Base-by-base conservation (phyloP, 2,888 invertebrate genomes). In the Eupithecia tripunctaria region DNA sequence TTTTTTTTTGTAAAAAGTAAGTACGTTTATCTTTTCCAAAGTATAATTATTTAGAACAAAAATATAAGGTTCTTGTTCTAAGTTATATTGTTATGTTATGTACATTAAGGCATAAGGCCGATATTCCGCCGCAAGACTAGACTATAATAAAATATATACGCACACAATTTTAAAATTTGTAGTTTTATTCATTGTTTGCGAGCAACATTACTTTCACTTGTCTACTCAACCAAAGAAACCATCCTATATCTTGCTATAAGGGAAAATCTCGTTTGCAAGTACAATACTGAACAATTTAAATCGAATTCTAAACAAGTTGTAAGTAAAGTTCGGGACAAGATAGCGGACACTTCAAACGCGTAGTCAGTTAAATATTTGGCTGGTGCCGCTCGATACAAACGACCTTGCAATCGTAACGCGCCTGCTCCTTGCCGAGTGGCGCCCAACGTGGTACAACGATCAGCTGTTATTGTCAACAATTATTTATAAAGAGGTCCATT, bases 301-400 rank as follows among this genome's bases (percentile, higher is more conserved):
- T n/a, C 38, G 38, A n/a, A 27, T 62, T 65, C 32, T 36, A 63
- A 41, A 18, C 47, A 70, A 77, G 43, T 68, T 62, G 29, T 59
- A 56, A 74, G 32, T 62, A 71, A 78, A 79, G 77, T 81, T 79
- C 70, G 80, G 70, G 75, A 77, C 76, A 77, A 77, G 75, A 75
- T 81, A 82, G 78, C 79, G 73, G 79, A 79, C 76, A 73, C 77
- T 73, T 70, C 80, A 73, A 81, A 75, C 78, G 80, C 82, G 82
- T 77, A 79, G 79, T 84, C 84, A 80, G 85, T 86, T 86, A 86
- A 89, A 89, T 87, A 89, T 89, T 90, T 86, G 87, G 86, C 86
- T 82, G 82, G 82, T 81, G 78, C 85, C 89, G 91, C 86, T 90
- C 90, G 86, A 90, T 91, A 91, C 85, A 78, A 83, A 81, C 84